Conservation (phyloP, 2,113 vertebrate species). For the Megaceryle torquata region DNA sequence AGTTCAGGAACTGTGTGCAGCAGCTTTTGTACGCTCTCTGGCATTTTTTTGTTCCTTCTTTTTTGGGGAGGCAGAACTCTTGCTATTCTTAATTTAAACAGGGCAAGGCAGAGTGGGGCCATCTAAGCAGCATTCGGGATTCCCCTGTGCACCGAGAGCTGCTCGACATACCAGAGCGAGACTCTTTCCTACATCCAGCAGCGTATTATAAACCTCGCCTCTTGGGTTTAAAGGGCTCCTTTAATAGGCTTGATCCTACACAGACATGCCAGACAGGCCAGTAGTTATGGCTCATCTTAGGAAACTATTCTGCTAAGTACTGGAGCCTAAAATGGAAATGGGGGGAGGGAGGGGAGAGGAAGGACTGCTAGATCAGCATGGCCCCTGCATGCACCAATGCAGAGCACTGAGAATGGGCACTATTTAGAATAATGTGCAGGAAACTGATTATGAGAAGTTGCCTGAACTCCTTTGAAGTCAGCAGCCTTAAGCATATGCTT, state of each 20-base stretch:
- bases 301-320: conserved; percentile 41
- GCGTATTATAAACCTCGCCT: not conserved
- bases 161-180: accelerated
- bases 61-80: not conserved
- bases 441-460: conserved; percentile 34
- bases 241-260: conserved; percentile 31
- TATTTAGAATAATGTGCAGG: conserved; percentile 7
- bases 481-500: conserved; percentile 25
- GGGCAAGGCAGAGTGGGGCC: not conserved
- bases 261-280: conserved; percentile 48
- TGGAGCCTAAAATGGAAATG: conserved; percentile 29
- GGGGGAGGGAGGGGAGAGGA: not conserved
- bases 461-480: conserved; percentile 54
- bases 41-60: not conserved
- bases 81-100: not conserved
- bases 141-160: not conserved
- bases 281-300: conserved; percentile 45
- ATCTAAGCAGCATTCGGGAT: not conserved
- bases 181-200: not conserved
- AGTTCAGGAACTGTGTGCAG: not conserved
- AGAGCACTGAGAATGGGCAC: not conserved
- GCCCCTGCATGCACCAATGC: not conserved
- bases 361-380: not conserved
- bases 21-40: not conserved
- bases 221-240: not conserved